Evolutionary conservation across 1,140 invertebrate species (phyloP), one percentile per base, ranked within the genome.

Genomic region (Drosophila elegans): DNA sequence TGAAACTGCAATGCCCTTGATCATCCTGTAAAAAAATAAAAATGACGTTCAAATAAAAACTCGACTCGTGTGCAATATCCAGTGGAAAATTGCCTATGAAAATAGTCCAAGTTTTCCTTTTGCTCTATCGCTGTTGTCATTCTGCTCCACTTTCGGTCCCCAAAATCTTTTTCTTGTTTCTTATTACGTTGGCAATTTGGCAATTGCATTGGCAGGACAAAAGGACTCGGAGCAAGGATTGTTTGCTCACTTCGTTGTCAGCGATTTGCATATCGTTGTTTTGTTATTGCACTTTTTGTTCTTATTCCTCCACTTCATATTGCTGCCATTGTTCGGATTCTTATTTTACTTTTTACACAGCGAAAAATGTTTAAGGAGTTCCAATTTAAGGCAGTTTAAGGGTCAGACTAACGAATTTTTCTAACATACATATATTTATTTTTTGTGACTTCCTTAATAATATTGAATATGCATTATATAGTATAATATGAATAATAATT

Each of bases 211-310:
- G 67, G 51, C 51, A 56, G 32, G 67, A 69, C 64, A 71, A 71
- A 69, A 56, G 67, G 63, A 71, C 34, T 48, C 49, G 63, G 64
- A 46, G 42, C 67, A 56, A 56, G 63, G 49, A 71, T 67, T 56
- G 66, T 71, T 71, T 48, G 42, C 74, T 67, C 48, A 76, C 74
- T 60, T 76, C 63, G 75, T 56, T 67, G 63, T 69, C 69, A 66
- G 75, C 64, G 51, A 74, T 82, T 79, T 74, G 80, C 80, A 79
- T 83, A 76, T 60, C 73, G 62, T 80, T 59, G 67, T 71, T 55
- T 68, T 68, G 61, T 67, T 69, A 52, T 48, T 39, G 64, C 41
- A 21, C 42, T 69, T 55, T 45, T 64, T 81, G 51, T 77, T 63
- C 54, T 49, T 68, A 64, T 64, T 44, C 16, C 25, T 16, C 39